phyloP scores from a whole-genome alignment of 2,888 invertebrate species.

The Cantharis rustica region DNA sequence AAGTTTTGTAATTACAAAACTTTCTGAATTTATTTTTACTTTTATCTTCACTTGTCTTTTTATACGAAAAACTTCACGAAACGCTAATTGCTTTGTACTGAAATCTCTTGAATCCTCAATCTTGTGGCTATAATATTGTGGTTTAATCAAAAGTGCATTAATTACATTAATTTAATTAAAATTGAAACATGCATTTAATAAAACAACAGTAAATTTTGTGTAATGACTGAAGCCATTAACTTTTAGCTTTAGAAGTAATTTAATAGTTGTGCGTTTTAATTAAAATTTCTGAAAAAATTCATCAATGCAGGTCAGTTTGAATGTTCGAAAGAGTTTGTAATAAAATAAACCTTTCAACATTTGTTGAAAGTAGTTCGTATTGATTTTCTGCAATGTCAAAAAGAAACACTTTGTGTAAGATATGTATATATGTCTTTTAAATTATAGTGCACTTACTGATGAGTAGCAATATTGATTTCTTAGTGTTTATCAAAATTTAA shows the following conservation, averaged over 20 bases:
- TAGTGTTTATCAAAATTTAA: neutral
- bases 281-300: neutral
- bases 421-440: too few species aligned
- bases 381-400: neutral
- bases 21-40: neutral
- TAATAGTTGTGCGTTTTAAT: neutral
- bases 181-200: neutral
- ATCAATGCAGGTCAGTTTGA: neutral
- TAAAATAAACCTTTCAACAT: neutral
- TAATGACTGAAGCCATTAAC: neutral
- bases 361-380: neutral
- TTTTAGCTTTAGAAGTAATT: neutral
- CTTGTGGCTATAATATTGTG: neutral
- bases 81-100: neutral
- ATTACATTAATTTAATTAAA: too few species aligned
- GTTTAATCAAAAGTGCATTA: too few species aligned
- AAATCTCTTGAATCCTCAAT: neutral
- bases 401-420: neutral
- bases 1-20: neutral
- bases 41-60: neutral
- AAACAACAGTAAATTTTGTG: neutral
- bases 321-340: neutral
- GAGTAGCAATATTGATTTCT: neutral
- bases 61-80: neutral
- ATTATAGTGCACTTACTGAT: neutral